Percentiles rank a stretch among this genome's conserved stretches.
phyloP scores from a whole-genome alignment of 2,797 vertebrate genomes.

The Sphenopsis melanotis region DNA sequence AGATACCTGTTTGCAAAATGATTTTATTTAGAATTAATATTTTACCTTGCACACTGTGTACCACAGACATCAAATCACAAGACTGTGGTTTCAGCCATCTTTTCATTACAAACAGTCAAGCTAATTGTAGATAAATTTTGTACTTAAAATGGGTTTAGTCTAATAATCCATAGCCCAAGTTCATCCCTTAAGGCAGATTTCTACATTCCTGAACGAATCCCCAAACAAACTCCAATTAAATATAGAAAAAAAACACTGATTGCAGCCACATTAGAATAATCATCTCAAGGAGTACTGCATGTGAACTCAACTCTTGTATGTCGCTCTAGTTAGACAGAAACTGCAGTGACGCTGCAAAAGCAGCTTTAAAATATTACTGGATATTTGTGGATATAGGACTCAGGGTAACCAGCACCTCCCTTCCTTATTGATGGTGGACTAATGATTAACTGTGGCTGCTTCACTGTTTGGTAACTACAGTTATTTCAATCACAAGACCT shows the following conservation, averaged over 20 bases:
- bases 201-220: slow-evolving; percentile 11
- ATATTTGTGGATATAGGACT: background rate
- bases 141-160: slow-evolving; percentile 32
- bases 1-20: background rate
- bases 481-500: background rate
- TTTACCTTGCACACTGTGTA: background rate
- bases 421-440: background rate
- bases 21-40: background rate
- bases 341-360: background rate
- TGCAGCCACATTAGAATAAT: slow-evolving; percentile 17
- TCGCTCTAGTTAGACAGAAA: background rate
- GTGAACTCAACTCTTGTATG: background rate
- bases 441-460: background rate
- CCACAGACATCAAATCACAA: background rate
- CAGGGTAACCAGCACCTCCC: background rate
- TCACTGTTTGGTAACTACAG: background rate
- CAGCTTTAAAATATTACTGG: background rate
- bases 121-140: slow-evolving; percentile 54
- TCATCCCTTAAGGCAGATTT: slow-evolving; percentile 22
- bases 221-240: slow-evolving; percentile 34
- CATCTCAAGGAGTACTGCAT: background rate
- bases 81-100: slow-evolving; percentile 19
- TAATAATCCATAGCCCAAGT: slow-evolving; percentile 37
- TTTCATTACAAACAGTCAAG: slow-evolving; percentile 33
- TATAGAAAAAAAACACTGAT: slow-evolving; percentile 3